These are phyloP conservation scores for Gymnodraco acuticeps DNA, from an alignment of 2,797 vertebrate species.

Conservation along the genomic window DNA sequence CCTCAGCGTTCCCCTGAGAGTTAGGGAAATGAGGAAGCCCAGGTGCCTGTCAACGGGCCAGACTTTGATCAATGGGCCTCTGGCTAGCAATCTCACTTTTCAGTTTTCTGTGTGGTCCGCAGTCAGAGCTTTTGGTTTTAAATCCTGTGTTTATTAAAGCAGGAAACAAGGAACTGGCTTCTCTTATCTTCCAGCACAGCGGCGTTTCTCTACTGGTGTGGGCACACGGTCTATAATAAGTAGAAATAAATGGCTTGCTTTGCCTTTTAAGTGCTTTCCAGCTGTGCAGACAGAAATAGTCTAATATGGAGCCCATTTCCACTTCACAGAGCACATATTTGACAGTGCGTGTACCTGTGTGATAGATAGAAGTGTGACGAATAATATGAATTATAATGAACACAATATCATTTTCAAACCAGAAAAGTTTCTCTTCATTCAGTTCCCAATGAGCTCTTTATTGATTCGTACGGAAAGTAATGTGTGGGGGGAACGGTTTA, in stretches of 20 bases:
- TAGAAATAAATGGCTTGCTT: conserved; percentile 53
- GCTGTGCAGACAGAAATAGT: conserved; percentile 47
- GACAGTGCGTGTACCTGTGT: conserved; percentile 4
- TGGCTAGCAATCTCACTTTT: conserved; percentile 46
- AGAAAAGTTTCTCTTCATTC: neutral
- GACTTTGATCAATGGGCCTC: conserved; percentile 65
- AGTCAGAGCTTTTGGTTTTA: conserved; percentile 25
- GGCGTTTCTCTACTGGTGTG: conserved; percentile 15
- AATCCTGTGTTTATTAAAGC: conserved; percentile 57
- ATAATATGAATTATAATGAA: neutral
- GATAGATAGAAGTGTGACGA: neutral
- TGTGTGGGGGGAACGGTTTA: too few species aligned
- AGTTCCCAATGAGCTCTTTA: neutral
- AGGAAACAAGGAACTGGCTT: conserved; percentile 12
- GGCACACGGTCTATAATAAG: conserved; percentile 31
- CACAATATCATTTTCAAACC: neutral
- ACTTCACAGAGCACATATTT: conserved; percentile 38
- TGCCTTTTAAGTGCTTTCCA: conserved; percentile 50
- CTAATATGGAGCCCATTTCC: conserved; percentile 20
- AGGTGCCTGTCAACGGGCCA: conserved; percentile 57
- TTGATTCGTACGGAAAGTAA: neutral
- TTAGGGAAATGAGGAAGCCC: conserved; percentile 49
- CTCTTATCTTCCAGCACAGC: conserved; percentile 32
- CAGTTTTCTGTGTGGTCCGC: conserved; percentile 44
- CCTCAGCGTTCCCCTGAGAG: conserved; percentile 37